Evolutionary conservation across 2,797 vertebrate species (phyloP).

Genomic region (Podarcis lilfordi): DNA sequence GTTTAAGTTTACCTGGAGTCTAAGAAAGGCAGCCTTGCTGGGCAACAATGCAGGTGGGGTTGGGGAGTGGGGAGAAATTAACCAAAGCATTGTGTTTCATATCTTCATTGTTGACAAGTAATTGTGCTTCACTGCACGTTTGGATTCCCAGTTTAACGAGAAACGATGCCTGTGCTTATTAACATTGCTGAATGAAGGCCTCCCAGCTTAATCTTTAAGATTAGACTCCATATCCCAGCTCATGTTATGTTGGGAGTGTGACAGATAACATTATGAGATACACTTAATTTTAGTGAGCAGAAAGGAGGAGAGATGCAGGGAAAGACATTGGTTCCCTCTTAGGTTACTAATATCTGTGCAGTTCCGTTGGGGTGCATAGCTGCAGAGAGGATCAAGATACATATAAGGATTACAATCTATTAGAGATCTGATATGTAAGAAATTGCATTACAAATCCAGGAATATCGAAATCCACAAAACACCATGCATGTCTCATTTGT

Average conservation of each 20-base stretch:
- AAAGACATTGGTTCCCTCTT: neutral
- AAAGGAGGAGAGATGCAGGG: neutral
- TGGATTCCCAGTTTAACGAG: neutral
- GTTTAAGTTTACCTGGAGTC: too few relatives aligned
- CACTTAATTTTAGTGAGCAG: neutral
- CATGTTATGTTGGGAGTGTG: neutral
- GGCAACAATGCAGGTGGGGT: too few relatives aligned
- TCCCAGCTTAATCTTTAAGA: neutral
- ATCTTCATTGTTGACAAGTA: neutral
- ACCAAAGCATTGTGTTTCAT: neutral
- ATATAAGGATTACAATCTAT: neutral
- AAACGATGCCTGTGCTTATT: neutral
- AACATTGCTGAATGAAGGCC: neutral
- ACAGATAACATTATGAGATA: slow-evolving; percentile 3
- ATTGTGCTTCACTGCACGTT: neutral
- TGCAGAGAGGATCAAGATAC: neutral
- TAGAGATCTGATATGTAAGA: neutral
- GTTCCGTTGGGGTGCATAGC: neutral
- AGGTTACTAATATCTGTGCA: neutral
- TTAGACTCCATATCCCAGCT: slow-evolving; percentile 2
- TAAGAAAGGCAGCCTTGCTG: too few relatives aligned
- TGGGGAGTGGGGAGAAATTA: neutral
- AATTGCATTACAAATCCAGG: neutral
- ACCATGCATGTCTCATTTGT: neutral
- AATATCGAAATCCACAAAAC: neutral